phyloP scores from a whole-genome alignment of 2,888 invertebrate species.

The Pimpla rufipes region DNA sequence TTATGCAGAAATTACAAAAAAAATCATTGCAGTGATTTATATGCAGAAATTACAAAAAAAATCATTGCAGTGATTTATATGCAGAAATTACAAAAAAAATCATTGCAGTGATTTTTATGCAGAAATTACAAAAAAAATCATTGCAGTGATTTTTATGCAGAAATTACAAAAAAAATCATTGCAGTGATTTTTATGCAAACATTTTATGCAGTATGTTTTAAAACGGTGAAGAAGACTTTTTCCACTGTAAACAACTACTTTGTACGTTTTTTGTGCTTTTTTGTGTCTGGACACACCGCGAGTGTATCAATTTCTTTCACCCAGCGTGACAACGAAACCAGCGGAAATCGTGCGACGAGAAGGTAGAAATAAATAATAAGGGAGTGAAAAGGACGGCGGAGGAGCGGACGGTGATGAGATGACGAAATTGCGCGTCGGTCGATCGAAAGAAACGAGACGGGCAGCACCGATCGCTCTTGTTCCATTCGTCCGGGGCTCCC shows the following conservation, averaged over 20 bases:
- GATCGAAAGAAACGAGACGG: conserved; percentile 60
- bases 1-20: too few relatives aligned
- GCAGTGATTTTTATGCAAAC: too few relatives aligned
- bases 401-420: conserved; percentile 40
- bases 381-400: conserved; percentile 7
- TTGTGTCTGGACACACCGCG: not conserved
- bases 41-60: too few relatives aligned
- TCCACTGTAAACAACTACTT: not conserved
- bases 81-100: too few relatives aligned
- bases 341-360: not conserved
- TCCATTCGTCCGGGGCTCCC: conserved; percentile 45
- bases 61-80: too few relatives aligned
- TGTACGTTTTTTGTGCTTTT: not conserved
- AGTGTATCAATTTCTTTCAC: not conserved
- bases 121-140: too few relatives aligned
- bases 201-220: too few relatives aligned
- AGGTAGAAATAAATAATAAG: conserved; percentile 29
- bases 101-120: too few relatives aligned
- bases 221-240: too few relatives aligned
- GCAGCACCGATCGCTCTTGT: conserved; percentile 64
- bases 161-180: too few relatives aligned
- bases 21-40: too few relatives aligned
- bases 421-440: conserved; percentile 46
- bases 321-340: not conserved
- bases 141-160: too few relatives aligned